Percentiles rank a stretch among this genome's conserved stretches.
Evolutionary conservation across 2,113 vertebrate genomes (phyloP).

Genomic region (Neodon shergylaensis): DNA sequence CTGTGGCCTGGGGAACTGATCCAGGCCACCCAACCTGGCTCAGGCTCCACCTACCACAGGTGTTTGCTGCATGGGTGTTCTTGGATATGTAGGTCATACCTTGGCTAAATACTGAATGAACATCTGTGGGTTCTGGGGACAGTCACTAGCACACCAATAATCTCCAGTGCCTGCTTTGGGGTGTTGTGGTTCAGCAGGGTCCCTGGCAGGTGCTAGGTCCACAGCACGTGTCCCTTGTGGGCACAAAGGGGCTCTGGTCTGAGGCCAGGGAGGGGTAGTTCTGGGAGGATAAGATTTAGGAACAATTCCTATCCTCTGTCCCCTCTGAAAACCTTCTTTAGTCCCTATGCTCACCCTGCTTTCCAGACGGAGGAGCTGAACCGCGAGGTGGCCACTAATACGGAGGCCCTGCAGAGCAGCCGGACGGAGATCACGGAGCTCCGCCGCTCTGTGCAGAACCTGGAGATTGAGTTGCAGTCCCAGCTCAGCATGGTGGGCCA

Average conservation of each 20-base stretch:
- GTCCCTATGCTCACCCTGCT: neutral
- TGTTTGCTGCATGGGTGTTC: neutral
- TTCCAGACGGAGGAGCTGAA: conserved; percentile 87
- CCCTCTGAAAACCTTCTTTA: neutral
- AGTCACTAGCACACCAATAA: neutral
- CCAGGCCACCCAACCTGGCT: neutral
- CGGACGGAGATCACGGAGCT: conserved; percentile 93
- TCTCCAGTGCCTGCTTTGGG: neutral
- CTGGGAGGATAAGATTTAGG: neutral
- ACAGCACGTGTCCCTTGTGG: neutral
- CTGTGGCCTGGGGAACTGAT: neutral
- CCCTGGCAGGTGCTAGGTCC: no score
- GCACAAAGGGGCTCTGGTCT: neutral
- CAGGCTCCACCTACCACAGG: neutral
- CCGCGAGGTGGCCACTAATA: conserved; percentile 91
- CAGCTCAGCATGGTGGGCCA: conserved; percentile 94
- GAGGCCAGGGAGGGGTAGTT: neutral
- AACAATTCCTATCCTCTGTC: neutral
- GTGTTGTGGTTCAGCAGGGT: accelerated
- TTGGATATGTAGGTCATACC: neutral
- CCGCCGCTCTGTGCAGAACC: conserved; percentile 91
- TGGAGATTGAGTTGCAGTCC: conserved; percentile 96
- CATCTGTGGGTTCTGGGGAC: neutral
- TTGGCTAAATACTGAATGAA: neutral
- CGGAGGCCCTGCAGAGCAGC: conserved; percentile 92